These are phyloP conservation scores for Serranus cabrilla DNA, from an alignment of 2,797 vertebrate genomes.

Conservation along the genomic window DNA sequence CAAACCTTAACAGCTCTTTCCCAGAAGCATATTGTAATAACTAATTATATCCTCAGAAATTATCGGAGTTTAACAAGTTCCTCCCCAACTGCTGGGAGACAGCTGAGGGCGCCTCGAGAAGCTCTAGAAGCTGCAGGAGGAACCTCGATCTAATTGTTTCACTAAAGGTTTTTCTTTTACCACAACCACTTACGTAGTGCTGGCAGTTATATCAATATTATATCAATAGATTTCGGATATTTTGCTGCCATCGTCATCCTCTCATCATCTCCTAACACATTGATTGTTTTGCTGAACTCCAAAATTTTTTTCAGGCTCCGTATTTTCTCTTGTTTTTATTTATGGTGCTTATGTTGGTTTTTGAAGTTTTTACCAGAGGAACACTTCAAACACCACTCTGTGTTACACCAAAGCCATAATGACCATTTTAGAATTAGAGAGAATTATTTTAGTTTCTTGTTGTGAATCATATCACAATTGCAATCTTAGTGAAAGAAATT, in stretches of 20 bases:
- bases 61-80: not conserved
- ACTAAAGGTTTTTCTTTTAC: not conserved
- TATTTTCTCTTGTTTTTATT: not conserved
- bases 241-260: not conserved
- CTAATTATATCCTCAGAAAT: not conserved
- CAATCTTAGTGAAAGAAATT: too few relatives aligned
- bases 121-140: not conserved
- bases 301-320: not conserved
- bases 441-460: too few relatives aligned
- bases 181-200: not conserved
- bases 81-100: not conserved
- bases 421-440: too few relatives aligned
- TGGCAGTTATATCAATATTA: too few relatives aligned
- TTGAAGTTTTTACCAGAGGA: too few relatives aligned
- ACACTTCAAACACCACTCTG: too few relatives aligned
- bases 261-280: not conserved
- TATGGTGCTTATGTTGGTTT: too few relatives aligned
- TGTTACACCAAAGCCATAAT: too few relatives aligned
- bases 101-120: not conserved
- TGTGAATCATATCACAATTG: too few relatives aligned
- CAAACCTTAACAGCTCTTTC: not conserved
- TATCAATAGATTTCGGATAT: not conserved
- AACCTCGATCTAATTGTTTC: not conserved
- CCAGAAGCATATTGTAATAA: not conserved
- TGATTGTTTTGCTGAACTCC: not conserved